These are phyloP conservation scores for Okapia johnstoni DNA, from an alignment of 2,113 vertebrate species.

Conservation along the genomic window DNA sequence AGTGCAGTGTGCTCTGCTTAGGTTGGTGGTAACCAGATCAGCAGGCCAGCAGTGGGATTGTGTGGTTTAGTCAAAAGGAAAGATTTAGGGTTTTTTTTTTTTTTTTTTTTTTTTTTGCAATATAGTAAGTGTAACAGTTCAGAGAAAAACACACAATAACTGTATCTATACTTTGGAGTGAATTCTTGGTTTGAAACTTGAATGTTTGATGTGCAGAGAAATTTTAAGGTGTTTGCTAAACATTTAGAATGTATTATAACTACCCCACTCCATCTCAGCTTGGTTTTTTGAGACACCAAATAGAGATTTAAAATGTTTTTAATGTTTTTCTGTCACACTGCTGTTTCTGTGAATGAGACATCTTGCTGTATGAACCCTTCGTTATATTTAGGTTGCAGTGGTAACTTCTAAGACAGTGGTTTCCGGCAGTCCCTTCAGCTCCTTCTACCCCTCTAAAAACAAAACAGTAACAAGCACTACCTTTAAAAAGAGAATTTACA, in stretches of 20 bases:
- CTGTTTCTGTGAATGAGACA: background rate
- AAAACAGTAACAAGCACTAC: background rate
- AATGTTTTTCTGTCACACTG: background rate
- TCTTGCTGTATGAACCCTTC: background rate
- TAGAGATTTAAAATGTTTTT: background rate
- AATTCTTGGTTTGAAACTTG: background rate
- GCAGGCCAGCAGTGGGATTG: background rate
- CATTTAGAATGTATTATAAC: background rate
- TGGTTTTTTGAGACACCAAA: background rate
- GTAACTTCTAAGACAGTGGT: background rate
- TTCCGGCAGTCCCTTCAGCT: background rate
- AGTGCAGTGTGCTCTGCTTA: background rate
- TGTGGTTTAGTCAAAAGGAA: background rate
- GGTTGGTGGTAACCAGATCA: background rate
- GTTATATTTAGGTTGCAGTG: background rate
- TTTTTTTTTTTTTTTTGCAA: background rate
- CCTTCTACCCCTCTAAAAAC: background rate
- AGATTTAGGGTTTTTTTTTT: background rate
- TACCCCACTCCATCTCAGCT: background rate
- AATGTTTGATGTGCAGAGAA: background rate
- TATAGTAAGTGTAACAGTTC: background rate
- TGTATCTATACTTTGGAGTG: background rate
- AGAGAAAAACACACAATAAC: background rate
- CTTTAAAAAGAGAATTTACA: background rate
- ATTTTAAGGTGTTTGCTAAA: background rate